Percentiles rank a stretch among this genome's conserved stretches.
These are phyloP conservation scores for Mythimna albipuncta DNA, from an alignment of 2,888 invertebrate species.

Conservation along the genomic window DNA sequence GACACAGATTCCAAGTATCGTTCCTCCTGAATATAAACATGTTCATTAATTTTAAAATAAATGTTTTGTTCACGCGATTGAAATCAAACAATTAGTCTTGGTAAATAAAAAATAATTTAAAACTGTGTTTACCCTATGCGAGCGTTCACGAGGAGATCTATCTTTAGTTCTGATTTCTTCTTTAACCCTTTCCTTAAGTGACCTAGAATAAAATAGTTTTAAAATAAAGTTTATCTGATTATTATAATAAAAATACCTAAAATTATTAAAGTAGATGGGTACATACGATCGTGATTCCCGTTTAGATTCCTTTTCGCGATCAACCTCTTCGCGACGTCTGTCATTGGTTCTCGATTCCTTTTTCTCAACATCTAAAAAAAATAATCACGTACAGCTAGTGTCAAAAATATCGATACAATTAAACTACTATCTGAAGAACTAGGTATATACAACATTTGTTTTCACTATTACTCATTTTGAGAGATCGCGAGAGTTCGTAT, in stretches of 20 bases:
- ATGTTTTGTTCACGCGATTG: too few species aligned
- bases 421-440: neutral
- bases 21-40: constrained; percentile 80
- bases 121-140: constrained; percentile 79
- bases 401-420: too few species aligned
- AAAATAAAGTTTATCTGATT: neutral
- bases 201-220: constrained; percentile 69
- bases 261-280: neutral
- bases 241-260: neutral
- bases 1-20: constrained; percentile 87
- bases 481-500: neutral
- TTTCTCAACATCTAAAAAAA: constrained; percentile 79
- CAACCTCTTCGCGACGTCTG: constrained; percentile 83
- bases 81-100: neutral
- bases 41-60: neutral
- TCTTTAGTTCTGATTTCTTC: constrained; percentile 91
- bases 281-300: constrained; percentile 86
- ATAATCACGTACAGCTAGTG: neutral
- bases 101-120: neutral
- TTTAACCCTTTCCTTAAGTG: constrained; percentile 91
- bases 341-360: constrained; percentile 81
- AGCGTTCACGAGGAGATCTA: constrained; percentile 87
- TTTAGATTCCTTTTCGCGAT: constrained; percentile 85
- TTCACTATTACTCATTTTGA: neutral
- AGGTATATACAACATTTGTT: neutral